Evolutionary conservation across 1,140 invertebrate genomes (phyloP), one percentile per base, ranked within the genome.

Genomic region (Calosoma granatense): DNA sequence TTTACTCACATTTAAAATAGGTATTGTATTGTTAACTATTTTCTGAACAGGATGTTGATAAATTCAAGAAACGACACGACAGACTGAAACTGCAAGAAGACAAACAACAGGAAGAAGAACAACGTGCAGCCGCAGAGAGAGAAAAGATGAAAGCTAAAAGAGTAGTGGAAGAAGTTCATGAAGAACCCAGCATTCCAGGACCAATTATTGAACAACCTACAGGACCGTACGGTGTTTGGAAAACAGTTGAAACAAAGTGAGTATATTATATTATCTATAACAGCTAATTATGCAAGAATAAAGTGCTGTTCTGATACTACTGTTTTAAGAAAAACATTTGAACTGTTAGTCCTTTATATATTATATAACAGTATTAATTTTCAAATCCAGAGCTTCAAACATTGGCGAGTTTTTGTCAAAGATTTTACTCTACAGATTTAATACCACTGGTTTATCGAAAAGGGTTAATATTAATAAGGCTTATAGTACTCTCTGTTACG

Each of bases 181-280:
- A 61, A 22, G n/a, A 36, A 9, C 62, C 70, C 51, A 26, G 59
- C 14, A 61, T 64, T 2, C 64, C 72, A 22, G 67, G 64, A 2
- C 71, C 75, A 43, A 63, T 74, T 41, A 54, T 81, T 61, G 61
- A 76, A 67, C 73, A 72, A 61, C 75, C 71, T 58, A 75, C 74
- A 1, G 74, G 82, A 61, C 80, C 83, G 17, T 85, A 85, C 65
- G 84, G 84, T 6, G 67, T 73, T 30, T 87, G 84, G 84, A 73
- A 79, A 61, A 74, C 75, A 3, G 76, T 86, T 17, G 70, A 76
- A 63, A 66, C 64, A 68, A 47, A 17, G 41, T 47, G 17, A 12
- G 4, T 47, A 30, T 30, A 6, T 30, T 30, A 4, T 6, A 6
- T 14, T 6, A 30, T 6, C 4, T 30, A 30, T 6, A 30, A 6